Evolutionary conservation across 2,113 vertebrate genomes (phyloP).

Genomic region (Callithrix jacchus): DNA sequence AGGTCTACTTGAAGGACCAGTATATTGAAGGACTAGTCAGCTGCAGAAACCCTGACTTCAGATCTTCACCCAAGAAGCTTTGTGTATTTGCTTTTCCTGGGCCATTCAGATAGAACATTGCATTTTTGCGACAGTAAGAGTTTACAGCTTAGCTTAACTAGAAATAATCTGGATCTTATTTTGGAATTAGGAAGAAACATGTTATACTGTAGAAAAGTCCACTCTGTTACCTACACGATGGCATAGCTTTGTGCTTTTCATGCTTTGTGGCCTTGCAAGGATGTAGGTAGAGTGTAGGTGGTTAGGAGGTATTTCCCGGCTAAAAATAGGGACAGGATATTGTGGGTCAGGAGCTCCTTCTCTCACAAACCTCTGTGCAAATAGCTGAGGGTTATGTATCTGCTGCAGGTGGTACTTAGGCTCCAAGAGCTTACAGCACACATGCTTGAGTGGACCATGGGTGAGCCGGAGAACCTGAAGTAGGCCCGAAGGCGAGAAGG

Average conservation of each 20-base stretch:
- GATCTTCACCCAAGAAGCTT: background rate
- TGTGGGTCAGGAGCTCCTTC: background rate
- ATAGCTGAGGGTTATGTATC: background rate
- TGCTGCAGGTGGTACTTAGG: background rate
- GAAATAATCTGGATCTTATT: background rate
- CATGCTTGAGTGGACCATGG: background rate
- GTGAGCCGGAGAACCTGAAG: background rate
- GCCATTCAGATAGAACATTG: background rate
- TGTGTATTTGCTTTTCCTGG: background rate
- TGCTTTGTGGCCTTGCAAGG: background rate
- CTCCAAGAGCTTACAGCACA: background rate
- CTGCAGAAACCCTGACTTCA: background rate
- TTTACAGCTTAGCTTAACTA: background rate
- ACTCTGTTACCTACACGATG: too few relatives aligned
- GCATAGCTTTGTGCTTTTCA: background rate
- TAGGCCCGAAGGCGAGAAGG: background rate
- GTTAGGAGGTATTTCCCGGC: background rate
- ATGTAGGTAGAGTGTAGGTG: background rate
- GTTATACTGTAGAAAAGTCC: background rate
- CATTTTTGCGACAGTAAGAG: background rate
- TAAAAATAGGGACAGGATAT: constrained; percentile 36
- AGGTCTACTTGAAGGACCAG: too few relatives aligned
- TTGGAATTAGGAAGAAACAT: background rate
- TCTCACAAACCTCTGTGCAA: background rate
- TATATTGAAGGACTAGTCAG: background rate